Base-by-base conservation (phyloP, 2,113 vertebrate genomes). In the Leptosomus discolor region DNA sequence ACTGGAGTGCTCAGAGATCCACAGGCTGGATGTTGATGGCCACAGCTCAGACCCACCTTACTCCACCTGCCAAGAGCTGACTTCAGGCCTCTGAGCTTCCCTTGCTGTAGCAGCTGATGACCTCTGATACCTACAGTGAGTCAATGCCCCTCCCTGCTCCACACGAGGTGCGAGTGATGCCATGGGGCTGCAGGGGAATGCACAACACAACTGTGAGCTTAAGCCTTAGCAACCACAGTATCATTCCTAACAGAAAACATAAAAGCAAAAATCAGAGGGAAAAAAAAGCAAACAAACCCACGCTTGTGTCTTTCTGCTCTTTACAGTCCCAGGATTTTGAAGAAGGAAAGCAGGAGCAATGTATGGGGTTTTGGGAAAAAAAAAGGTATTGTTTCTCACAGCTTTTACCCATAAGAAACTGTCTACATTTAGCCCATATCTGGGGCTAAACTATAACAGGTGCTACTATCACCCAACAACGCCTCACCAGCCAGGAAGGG, bases 151-250 rank as follows among this genome's bases (percentile, higher is more conserved):
- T 88, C 69, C 68, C 21, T 39, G 88, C 46, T 79, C 88, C 56
- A 56, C 74, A 3, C 1, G 8, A 85, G 78, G 56, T 51, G 69
- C 7, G 7, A 39, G 69, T 29, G 85, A 51, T 41, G 45, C 71
- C 71, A 4, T 4, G 6, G 53, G 22, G 20, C 56, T 46, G 37
- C 37, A 9, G 19, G 22, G 50, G 23, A 74, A 74, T 30, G 15
- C 23, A 10, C 32, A 29, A 19, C n/a, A 53, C 0, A 1, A 1
- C 11, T 1, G 6, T 0, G 46, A 60, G 32, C 65, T 86, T 6
- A 29, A 69, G 16, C 39, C 48, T 56, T 60, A 63, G 84, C 36
- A 80, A 12, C 7, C 0, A 22, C 23, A 81, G 29, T 5, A 7
- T 51, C 4, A 1, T 56, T 63, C 61, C 39, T 24, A 3, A 45